phyloP scores from a whole-genome alignment of 1,140 invertebrate species.

The Thaumetopoea pityocampa region DNA sequence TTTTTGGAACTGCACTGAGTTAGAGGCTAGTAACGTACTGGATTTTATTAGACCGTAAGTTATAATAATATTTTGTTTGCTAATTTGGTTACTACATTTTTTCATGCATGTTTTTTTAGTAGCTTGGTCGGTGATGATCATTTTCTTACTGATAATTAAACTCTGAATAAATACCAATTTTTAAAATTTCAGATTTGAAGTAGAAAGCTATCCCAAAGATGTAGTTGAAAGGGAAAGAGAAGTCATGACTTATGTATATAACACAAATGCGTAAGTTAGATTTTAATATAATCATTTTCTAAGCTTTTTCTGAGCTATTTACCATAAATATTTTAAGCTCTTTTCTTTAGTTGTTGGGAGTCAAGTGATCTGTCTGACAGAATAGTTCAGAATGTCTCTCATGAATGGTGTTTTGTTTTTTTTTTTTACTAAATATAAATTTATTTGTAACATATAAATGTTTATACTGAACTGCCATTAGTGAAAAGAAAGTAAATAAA shows the following conservation, averaged over 20 bases:
- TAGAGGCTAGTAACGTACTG: slow-evolving; percentile 88
- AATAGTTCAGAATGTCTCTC: too few relatives aligned
- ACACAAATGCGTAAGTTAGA: slow-evolving; percentile 74
- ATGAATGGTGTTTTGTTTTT: too few relatives aligned
- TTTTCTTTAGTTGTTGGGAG: too few relatives aligned
- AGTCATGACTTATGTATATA: slow-evolving; percentile 87
- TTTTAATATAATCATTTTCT: slow-evolving; percentile 4
- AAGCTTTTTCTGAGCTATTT: too few relatives aligned
- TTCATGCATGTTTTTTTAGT: background rate
- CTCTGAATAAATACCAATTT: too few relatives aligned
- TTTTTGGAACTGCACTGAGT: slow-evolving; percentile 93
- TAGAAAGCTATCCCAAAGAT: slow-evolving; percentile 81
- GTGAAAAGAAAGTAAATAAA: too few relatives aligned
- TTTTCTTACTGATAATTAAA: too few relatives aligned
- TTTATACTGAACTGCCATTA: too few relatives aligned
- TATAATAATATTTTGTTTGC: background rate
- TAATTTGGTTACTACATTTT: background rate
- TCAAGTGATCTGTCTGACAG: too few relatives aligned
- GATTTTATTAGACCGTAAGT: slow-evolving; percentile 79
- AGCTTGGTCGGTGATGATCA: too few relatives aligned
- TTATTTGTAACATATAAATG: background rate
- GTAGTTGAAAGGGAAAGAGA: slow-evolving; percentile 88
- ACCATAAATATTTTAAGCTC: too few relatives aligned
- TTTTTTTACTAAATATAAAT: background rate
- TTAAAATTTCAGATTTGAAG: slow-evolving; percentile 68